These are phyloP conservation scores for Ophion slaviceki DNA, from an alignment of 2,888 invertebrate species.

Conservation along the genomic window DNA sequence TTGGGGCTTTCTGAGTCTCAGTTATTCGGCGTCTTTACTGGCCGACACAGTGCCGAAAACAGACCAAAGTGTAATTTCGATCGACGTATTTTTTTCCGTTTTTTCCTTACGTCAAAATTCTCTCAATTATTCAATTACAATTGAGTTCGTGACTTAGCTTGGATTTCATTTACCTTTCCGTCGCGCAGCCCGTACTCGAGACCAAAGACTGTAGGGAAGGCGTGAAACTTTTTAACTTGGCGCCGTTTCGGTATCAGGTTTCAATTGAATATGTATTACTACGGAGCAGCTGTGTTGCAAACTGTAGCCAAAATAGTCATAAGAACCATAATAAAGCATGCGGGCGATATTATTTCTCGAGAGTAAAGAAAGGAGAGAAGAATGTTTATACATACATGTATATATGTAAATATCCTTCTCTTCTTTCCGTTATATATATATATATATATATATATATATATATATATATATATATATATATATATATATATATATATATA, in stretches of 20 bases:
- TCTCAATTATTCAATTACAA: background rate
- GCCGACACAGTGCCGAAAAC: too few relatives aligned
- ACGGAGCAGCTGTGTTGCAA: constrained; percentile 48
- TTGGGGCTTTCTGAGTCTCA: too few relatives aligned
- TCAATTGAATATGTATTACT: constrained; percentile 44
- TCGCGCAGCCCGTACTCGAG: constrained; percentile 18
- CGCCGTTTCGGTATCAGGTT: constrained; percentile 49
- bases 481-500: background rate
- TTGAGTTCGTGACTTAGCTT: background rate
- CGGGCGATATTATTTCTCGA: background rate
- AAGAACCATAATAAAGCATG: constrained; percentile 26
- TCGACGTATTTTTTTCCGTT: too few relatives aligned
- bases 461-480: background rate
- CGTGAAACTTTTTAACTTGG: constrained; percentile 37
- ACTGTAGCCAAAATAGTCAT: constrained; percentile 52
- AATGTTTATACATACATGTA: background rate
- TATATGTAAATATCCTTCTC: background rate
- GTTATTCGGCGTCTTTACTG: too few relatives aligned
- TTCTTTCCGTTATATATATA: background rate
- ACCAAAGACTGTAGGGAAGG: constrained; percentile 33
- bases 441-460: background rate
- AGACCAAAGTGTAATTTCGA: too few relatives aligned
- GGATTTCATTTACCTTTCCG: background rate
- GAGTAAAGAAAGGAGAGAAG: constrained; percentile 1
- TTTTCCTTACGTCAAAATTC: background rate